Percentiles rank a stretch among this genome's conserved stretches.
These are phyloP conservation scores for Hydractinia symbiolongicarpus DNA, from an alignment of 30 jellyfish, hydroid and myxozoan species.

Conservation along the genomic window DNA sequence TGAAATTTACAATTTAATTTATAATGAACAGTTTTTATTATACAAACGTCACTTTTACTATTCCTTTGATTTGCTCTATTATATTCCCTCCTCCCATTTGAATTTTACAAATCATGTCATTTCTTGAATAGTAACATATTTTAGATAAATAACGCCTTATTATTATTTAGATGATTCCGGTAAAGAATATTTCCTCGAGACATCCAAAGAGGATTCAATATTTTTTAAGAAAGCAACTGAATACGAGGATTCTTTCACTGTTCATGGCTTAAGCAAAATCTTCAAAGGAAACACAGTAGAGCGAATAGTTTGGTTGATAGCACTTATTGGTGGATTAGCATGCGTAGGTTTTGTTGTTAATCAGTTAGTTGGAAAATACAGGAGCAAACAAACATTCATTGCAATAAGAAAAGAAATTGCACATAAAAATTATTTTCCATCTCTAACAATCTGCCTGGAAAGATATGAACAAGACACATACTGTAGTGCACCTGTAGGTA, in stretches of 20 bases:
- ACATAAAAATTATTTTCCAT: not conserved
- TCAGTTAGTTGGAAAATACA: not conserved
- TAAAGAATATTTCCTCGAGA: no score
- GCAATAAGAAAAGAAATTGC: not conserved
- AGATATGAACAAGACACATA: not conserved
- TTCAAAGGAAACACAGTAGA: not conserved
- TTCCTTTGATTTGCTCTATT: no score
- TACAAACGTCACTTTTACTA: no score
- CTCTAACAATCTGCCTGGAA: not conserved
- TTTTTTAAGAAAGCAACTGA: no score
- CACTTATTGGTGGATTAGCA: not conserved
- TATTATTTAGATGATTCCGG: no score
- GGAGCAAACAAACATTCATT: not conserved
- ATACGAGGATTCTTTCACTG: constrained; percentile 12
- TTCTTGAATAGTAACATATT: no score
- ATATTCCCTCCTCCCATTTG: no score
- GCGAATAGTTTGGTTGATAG: not conserved
- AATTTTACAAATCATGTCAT: no score
- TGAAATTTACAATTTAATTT: no score
- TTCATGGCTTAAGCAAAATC: constrained; percentile 14
- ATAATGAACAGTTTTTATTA: no score
- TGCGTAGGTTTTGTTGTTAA: not conserved
- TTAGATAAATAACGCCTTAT: no score
- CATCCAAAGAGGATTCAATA: no score
- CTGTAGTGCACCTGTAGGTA: not conserved